Base-by-base conservation (phyloP, 2,797 vertebrate genomes). In the Erpetoichthys calabaricus region DNA sequence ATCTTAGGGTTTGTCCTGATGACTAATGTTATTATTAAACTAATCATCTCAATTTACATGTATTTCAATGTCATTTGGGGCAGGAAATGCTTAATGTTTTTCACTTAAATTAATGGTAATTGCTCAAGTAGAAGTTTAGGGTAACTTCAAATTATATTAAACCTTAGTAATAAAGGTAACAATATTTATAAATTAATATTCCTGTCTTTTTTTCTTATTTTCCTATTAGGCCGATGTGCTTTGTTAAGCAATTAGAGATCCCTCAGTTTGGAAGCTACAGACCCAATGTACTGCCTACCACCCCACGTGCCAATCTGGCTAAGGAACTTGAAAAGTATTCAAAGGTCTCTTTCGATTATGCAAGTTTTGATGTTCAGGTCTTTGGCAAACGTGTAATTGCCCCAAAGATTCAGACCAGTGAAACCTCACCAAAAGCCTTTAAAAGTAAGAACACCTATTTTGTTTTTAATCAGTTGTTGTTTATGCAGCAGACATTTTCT, bases 241-340 rank as follows among this genome's bases (percentile, higher is more conserved):
- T 97, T 51, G 93, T 95, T 70, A 98, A 98, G 83, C 94, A 98
- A 78, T 81, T 98, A 61, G 95, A 98, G 75, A 89, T 91, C 63
- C 92, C 94, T 63, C 89, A 87, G 63, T 95, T 89, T 0, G 91
- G 93, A 77, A 92, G 84, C 83, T 96, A 93, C 81, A 74, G 89
- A 71, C 90, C 93, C 73, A 92, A 82, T 61, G 83, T 90, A 80
- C 83, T 86, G 46, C 89, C 94, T 7, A 62, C 82, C 69, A 97
- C 92, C 2, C 92, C 94, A 42, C 88, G 92, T 45, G 93, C 94
- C 76, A 97, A 91, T 83, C 80, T 98, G 81, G 92, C 93, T 77
- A 94, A 90, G 89, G 95, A 98, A 77, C 85, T 98, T 81, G 95
- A 98, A 83, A 98, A 97, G 68, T 96, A 97, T 86, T 97, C 94